Conservation (phyloP, 2,113 vertebrate genomes). For the Speoplatyrhinus poulsoni region DNA sequence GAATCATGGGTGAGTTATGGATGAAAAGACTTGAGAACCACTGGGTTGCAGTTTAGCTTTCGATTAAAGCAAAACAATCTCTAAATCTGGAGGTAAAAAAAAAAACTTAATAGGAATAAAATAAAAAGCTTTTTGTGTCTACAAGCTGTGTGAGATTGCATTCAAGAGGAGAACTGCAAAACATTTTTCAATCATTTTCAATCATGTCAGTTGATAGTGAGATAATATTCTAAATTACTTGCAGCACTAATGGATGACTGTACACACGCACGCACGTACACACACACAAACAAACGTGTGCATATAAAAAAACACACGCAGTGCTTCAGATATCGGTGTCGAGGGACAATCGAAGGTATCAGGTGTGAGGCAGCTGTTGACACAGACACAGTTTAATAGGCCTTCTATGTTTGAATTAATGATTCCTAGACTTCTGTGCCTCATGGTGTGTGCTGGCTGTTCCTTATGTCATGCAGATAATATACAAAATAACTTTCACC, state of each 20-base stretch:
- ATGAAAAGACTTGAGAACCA: too few species aligned
- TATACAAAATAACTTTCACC: not conserved
- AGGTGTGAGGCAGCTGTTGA: conserved; percentile 70
- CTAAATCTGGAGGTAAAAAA: too few species aligned
- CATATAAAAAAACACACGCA: conserved; percentile 12
- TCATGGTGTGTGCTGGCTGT: conserved; percentile 13
- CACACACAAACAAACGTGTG: not conserved
- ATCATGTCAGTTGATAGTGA: not conserved
- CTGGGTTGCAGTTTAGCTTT: too few species aligned
- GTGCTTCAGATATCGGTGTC: conserved; percentile 39
- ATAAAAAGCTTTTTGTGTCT: too few species aligned
- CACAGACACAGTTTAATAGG: conserved; percentile 70
- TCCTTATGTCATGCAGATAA: not conserved
- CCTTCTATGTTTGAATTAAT: conserved; percentile 69
- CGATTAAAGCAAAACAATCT: too few species aligned
- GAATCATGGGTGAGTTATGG: too few species aligned
- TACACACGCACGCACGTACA: not conserved
- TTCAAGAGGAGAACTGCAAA: not conserved
- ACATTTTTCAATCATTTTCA: not conserved
- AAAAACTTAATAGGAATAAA: too few species aligned
- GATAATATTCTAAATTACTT: too few species aligned
- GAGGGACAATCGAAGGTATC: conserved; percentile 55
- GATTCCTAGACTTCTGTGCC: conserved; percentile 62
- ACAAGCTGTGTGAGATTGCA: not conserved
- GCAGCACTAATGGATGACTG: not conserved